A percentile compares a stretch with the other conserved stretches of the same genome.
Conservation (phyloP, 1,140 invertebrate genomes). For the Leguminivora glycinivorella region DNA sequence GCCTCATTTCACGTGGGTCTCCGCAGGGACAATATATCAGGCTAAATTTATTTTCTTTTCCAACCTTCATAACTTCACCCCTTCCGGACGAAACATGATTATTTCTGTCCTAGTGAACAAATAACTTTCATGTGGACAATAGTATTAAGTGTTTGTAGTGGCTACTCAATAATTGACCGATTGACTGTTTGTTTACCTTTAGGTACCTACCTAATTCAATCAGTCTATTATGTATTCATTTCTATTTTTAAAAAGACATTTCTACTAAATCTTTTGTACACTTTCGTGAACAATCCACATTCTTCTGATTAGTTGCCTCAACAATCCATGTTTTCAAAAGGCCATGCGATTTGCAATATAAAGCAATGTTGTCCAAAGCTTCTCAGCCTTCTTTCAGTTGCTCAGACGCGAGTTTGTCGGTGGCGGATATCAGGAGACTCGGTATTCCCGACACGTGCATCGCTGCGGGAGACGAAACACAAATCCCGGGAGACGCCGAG, state of each 20-base stretch:
- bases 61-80: conserved; percentile 56
- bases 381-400: conserved; percentile 38
- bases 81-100: conserved; percentile 20
- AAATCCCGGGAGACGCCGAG: conserved; percentile 59
- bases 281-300: neutral
- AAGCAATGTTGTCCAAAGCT: conserved; percentile 25
- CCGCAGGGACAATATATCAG: conserved; percentile 68
- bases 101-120: neutral
- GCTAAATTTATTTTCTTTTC: conserved; percentile 68
- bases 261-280: neutral
- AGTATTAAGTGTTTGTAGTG: neutral
- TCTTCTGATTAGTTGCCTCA: neutral
- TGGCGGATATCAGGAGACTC: conserved; percentile 37
- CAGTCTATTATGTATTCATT: too few species aligned
- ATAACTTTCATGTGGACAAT: neutral
- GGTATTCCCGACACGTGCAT: conserved; percentile 62
- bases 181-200: too few species aligned
- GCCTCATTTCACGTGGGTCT: conserved; percentile 56
- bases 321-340: conserved; percentile 12
- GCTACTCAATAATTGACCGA: neutral
- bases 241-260: neutral
- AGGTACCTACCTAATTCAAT: too few species aligned
- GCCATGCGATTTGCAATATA: neutral
- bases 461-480: conserved; percentile 58
- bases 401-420: conserved; percentile 36